These are phyloP conservation scores for Acrobasis suavella DNA, from an alignment of 2,888 invertebrate species.

Conservation along the genomic window DNA sequence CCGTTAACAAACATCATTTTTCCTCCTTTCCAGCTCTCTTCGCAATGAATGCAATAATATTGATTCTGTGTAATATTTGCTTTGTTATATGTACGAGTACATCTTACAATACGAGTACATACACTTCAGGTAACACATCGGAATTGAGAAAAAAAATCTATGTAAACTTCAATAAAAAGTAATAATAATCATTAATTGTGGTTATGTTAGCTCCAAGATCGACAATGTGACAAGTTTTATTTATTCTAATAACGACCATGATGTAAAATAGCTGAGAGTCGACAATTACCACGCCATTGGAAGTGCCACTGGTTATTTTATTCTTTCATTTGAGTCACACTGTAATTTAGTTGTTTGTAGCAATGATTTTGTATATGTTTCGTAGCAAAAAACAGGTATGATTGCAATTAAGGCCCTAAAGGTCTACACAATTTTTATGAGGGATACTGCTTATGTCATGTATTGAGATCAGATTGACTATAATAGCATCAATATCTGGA, in stretches of 20 bases:
- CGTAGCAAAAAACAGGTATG: background rate
- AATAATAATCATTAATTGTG: background rate
- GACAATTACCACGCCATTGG: slow-evolving; percentile 44
- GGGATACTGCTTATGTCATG: background rate
- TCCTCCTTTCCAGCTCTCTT: slow-evolving; percentile 29
- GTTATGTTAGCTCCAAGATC: background rate
- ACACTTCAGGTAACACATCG: background rate
- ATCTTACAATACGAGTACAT: background rate
- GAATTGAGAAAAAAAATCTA: background rate
- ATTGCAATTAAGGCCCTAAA: background rate
- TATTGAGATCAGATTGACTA: background rate
- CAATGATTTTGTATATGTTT: too few species aligned
- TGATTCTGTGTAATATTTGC: slow-evolving; percentile 14
- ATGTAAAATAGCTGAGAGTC: slow-evolving; percentile 37
- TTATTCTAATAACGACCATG: slow-evolving; percentile 20
- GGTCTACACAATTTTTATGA: background rate
- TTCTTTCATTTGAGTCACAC: slow-evolving; percentile 37
- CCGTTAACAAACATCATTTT: slow-evolving; percentile 43
- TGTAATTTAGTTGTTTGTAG: slow-evolving; percentile 29
- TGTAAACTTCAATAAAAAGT: background rate
- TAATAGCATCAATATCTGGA: background rate
- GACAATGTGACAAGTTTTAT: slow-evolving; percentile 1
- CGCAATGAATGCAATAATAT: slow-evolving; percentile 22
- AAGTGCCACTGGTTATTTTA: slow-evolving; percentile 36
- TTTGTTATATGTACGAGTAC: background rate